Base-by-base conservation (phyloP, 2,888 invertebrate genomes). In the Lycophotia porphyrea region DNA sequence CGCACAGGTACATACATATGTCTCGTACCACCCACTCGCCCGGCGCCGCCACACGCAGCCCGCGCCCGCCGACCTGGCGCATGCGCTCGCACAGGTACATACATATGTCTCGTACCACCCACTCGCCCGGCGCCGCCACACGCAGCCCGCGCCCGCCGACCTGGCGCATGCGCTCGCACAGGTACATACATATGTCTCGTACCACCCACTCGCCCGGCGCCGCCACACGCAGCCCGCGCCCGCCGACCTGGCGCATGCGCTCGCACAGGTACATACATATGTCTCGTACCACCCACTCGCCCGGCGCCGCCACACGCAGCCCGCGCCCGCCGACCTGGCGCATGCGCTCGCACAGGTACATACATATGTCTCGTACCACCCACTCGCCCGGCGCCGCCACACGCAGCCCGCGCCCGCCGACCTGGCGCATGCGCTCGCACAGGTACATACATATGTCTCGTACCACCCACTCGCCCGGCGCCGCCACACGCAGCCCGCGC, bases 71-170 rank as follows among this genome's bases (percentile, higher is more conserved):
- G 93, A 95, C 90, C 89, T 93, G 52, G 93, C 92, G 52, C 87
- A 88, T 8, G 91, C 92, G 5, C 89, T 93, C 8, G 86, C 91
- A 61, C 85, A 90, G 88, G 90, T 92, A 42, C 2, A 13, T 4
- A 13, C 42, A 4, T 39, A 39, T 34, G 34, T 34, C 34, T 34
- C 34, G 34, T 34, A 34, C 34, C 34, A 34, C 34, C 34, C 34
- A 34, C 92, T 94, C 13, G 90, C 91, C 0, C 90, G 93, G 0
- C 90, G 94, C 63, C 88, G 92, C 61, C 92, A 91, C 79, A 71
- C 72, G 58, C 90, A 82, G 55, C 82, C 87, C 81, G 89, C 90
- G 71, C 86, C 87, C 65, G 84, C 85, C 0, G 93, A 95, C 90
- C 89, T 93, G 52, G 93, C 92, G 52, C 87, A 88, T 8, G 91